Base-by-base conservation (phyloP, 2,888 invertebrate genomes). In the Crocallis elinguaria region DNA sequence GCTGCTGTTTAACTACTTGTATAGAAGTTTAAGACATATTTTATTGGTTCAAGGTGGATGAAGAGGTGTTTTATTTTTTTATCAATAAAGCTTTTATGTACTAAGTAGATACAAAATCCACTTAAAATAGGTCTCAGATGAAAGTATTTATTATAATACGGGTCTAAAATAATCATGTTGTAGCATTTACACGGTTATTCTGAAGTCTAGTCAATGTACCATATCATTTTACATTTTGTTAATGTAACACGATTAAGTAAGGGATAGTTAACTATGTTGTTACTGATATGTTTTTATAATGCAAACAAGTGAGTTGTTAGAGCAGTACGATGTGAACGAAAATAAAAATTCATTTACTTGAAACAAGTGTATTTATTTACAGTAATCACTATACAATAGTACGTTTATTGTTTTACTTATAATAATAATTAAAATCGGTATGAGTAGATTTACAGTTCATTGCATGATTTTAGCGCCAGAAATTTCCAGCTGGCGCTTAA, bases 281-380 rank as follows among this genome's bases (percentile, higher is more conserved):
- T 89, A 87, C 82, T 84, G 73, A 89, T 86, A 86, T 88, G 88
- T 90, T 91, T 89, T 89, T 88, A 88, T 86, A 88, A 84, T 77
- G 75, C 84, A 83, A 85, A 86, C 80, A 82, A 86, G 83, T 81
- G 83, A 80, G 84, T 86, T 87, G 81, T 77, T 89, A 89, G 88
- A 72, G 81, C 83, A 83, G 82, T 88, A 88, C 64, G 87, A 89
- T 88, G 89, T 91, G 89, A 88, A 86, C 76, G 79, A 86, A 88
- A 87, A 77, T 86, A 86, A 88, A 86, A 87, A 87, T 62, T 79
- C 82, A 88, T 88, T 88, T 85, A 87, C 72, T 84, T 86, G 82
- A 77, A 60, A 55, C 39, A 50, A 17, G 23, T 66, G 37, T 67
- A 71, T 76, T 66, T 67, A 70, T 57, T 45, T 54, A 25, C 14